Conservation (phyloP, 1,140 invertebrate genomes). For the Trissolcus basalis region DNA sequence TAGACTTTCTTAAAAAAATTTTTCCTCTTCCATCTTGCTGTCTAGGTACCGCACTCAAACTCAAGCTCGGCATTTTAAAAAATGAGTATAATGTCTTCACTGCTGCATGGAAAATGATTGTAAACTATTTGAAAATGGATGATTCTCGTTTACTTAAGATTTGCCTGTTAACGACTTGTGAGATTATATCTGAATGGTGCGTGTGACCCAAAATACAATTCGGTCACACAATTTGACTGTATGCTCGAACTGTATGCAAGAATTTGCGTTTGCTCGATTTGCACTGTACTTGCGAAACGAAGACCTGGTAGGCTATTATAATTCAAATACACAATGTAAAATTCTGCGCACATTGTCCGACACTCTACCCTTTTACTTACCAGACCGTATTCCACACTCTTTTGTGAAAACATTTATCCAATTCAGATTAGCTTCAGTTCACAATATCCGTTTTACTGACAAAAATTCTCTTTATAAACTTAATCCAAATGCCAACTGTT, state of each 20-base stretch:
- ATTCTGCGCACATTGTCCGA: neutral
- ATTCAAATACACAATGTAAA: too few relatives aligned
- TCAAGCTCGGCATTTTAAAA: constrained; percentile 3
- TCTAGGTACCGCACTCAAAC: neutral
- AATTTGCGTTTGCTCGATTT: neutral
- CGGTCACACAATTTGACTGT: constrained; percentile 15
- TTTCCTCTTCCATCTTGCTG: neutral
- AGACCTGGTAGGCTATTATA: too few relatives aligned
- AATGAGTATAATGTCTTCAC: neutral
- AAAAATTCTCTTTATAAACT: constrained; percentile 8
- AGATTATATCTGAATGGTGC: neutral
- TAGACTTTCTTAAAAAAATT: neutral
- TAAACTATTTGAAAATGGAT: neutral
- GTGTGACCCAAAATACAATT: constrained; percentile 10
- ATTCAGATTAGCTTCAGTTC: constrained; percentile 11
- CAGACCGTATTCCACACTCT: neutral
- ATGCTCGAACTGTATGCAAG: neutral
- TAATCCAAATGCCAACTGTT: constrained; percentile 6
- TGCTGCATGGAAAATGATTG: constrained; percentile 1
- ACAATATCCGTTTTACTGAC: neutral
- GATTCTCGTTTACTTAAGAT: neutral
- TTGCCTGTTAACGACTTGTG: neutral
- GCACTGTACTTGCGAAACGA: too few relatives aligned
- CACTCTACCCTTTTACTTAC: neutral
- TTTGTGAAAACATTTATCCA: constrained; percentile 11